Conservation (phyloP, 2,113 vertebrate species). For the Centropus bengalensis region DNA sequence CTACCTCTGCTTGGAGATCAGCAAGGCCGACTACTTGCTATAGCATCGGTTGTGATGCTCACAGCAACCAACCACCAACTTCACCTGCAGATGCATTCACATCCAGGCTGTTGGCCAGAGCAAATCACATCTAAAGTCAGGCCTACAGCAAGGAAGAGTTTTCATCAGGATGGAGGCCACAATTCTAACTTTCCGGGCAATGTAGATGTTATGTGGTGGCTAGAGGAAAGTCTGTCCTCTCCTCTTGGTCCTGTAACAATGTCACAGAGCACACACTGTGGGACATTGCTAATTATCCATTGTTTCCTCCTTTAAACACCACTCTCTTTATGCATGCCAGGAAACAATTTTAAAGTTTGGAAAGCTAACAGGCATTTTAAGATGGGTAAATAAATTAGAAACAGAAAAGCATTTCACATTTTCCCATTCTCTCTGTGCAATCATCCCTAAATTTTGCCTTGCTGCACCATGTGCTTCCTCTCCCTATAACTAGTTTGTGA, state of each 20-base stretch:
- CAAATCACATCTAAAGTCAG: neutral
- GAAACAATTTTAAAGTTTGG: neutral
- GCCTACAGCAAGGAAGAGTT: neutral
- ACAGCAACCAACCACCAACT: neutral
- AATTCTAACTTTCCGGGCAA: neutral
- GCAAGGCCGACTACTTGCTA: neutral
- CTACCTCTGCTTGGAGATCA: neutral
- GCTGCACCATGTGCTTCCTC: neutral
- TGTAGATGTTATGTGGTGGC: neutral
- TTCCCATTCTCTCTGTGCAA: neutral
- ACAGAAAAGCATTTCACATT: conserved; percentile 18
- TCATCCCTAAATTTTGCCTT: neutral
- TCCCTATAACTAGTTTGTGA: neutral
- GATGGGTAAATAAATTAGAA: conserved; percentile 12
- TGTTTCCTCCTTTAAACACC: conserved; percentile 29
- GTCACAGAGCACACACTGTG: neutral
- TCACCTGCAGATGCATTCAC: neutral
- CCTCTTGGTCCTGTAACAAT: neutral
- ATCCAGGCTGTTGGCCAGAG: neutral
- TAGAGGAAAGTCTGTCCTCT: neutral
- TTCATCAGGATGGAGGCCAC: neutral
- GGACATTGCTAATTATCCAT: conserved; percentile 26
- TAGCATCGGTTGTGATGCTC: neutral
- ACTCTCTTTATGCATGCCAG: neutral
- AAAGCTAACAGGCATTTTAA: conserved; percentile 29